Conservation (phyloP, 2,888 invertebrate species). For the Cantharis flavilabris region DNA sequence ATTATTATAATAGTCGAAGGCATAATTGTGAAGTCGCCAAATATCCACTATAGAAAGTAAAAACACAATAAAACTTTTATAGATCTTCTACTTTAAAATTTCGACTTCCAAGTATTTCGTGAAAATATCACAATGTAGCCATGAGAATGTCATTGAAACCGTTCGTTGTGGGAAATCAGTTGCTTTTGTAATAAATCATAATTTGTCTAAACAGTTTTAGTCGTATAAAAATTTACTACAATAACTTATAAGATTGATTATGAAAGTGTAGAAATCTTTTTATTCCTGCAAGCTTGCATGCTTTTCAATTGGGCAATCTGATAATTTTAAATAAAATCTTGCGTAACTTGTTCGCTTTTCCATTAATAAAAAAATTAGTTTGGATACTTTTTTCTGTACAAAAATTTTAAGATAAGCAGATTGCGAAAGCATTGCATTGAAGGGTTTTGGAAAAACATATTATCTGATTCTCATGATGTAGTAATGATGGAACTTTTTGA, state of each 20-base stretch:
- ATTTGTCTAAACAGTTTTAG: slow-evolving; percentile 18
- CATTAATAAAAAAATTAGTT: too few species aligned
- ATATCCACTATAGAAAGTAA: slow-evolving; percentile 1
- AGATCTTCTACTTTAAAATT: not conserved
- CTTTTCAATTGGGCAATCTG: not conserved
- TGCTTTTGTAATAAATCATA: slow-evolving; percentile 16
- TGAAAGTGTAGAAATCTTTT: not conserved
- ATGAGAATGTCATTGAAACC: not conserved
- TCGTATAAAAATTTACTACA: not conserved
- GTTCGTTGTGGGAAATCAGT: slow-evolving; percentile 10
- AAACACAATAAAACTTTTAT: not conserved
- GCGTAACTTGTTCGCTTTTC: not conserved
- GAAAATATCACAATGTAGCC: not conserved
- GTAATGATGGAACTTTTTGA: not conserved
- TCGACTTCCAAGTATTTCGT: not conserved
- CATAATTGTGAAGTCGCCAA: slow-evolving; percentile 12
- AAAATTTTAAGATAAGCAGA: not conserved
- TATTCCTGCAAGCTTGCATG: not conserved
- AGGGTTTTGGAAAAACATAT: not conserved
- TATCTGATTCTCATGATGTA: not conserved
- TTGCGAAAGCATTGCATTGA: not conserved
- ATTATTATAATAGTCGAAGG: slow-evolving; percentile 22
- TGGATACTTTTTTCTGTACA: not conserved
- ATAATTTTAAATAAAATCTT: not conserved
- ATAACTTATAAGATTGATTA: not conserved